Evolutionary conservation across 1,140 invertebrate genomes (phyloP), one percentile per base, ranked within the genome.

Genomic region (Notospermus geniculatus): DNA sequence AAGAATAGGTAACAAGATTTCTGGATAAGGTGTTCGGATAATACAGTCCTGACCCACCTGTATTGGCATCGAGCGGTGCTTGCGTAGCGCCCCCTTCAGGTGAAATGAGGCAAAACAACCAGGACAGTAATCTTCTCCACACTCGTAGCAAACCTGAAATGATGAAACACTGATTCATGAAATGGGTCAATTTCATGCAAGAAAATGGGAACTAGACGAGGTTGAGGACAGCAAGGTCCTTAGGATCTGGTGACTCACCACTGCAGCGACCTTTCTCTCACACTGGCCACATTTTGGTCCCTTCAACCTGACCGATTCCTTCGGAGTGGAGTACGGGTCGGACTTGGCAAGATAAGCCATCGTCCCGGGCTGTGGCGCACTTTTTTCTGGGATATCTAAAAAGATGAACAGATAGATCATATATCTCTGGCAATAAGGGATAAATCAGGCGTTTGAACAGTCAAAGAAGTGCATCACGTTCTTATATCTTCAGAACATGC

Each of bases 91-190:
- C 27, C 80, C 80, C 64, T 75, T 80, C 23, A 80, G 59, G 66
- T 82, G 80, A 60, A 82, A 82, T 7, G 75, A 68, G 53, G 78
- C 71, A 62, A 82, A 82, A 63, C 80, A 82, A 46, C 65, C 67
- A 9, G 78, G 67, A 65, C 80, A 82, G 57, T 80, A 82, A 27
- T 75, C 66, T 59, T 82, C 80, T 23, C 74, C 70, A 66, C 80
- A 82, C 68, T 82, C 79, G 2, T 74, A 53, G 67, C 80, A 82
- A 1, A 62, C 72, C 80, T 82, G 71, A 39, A 64, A 64, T 13
- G 19, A 11, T 43, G 11, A 13, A 13, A 43, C 39, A 19, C 39
- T 19, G 39, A n/a, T n/a, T n/a, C n/a, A n/a, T n/a, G n/a, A n/a
- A n/a, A n/a, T n/a, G n/a, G n/a, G n/a, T n/a, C n/a, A n/a, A n/a